Base-by-base conservation (phyloP, 2,113 vertebrate species). In the Tragelaphus imberbis region DNA sequence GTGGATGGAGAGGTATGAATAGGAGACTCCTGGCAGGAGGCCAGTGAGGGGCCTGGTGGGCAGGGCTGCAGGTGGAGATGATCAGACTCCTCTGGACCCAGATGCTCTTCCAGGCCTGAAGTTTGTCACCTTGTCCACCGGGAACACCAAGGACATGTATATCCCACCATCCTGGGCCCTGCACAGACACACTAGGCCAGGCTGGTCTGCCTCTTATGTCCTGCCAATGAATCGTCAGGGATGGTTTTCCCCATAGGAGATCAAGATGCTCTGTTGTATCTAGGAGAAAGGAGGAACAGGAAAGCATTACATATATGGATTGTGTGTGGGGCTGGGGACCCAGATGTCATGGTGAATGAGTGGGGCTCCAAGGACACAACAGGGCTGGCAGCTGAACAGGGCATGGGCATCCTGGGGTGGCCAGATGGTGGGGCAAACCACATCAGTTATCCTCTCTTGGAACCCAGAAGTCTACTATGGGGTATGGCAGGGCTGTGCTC, bases 401-500 rank as follows among this genome's bases (percentile, higher is more conserved):
- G 55, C 53, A 7, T 11, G 36, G 58, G 82, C 14, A 16, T 27
- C 82, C 55, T 44, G n/a, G 13, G n/a, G 33, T 23, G 80, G 51
- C 51, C 19, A 6, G 30, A 7, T 12, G 49, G 49, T 6, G 2
- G 40, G 28, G 58, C 84, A 61, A 47, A 28, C 56, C 16, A 12
- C 58, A 33, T 75, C 27, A 30, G 33, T 49, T 14, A 10, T 53
- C 47, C 33, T 44, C 27, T 44, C 51, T 15, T 5, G 28, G 61
- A 27, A 21, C 6, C 21, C 28, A 51, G 59, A 33, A 27, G 25
- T 17, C 58, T 6, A 12, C 5, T 33, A 19, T 21, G 16, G 84
- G 16, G 23, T 4, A 2, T 15, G 1, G 2, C 4, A 13, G 25
- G 94, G n/a, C 33, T 6, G 7, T 0, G 6, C 13, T 44, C 71